Evolutionary conservation across 2,797 vertebrate genomes (phyloP), one percentile per base, ranked within the genome.

Genomic region (Rhynchotus rufescens): DNA sequence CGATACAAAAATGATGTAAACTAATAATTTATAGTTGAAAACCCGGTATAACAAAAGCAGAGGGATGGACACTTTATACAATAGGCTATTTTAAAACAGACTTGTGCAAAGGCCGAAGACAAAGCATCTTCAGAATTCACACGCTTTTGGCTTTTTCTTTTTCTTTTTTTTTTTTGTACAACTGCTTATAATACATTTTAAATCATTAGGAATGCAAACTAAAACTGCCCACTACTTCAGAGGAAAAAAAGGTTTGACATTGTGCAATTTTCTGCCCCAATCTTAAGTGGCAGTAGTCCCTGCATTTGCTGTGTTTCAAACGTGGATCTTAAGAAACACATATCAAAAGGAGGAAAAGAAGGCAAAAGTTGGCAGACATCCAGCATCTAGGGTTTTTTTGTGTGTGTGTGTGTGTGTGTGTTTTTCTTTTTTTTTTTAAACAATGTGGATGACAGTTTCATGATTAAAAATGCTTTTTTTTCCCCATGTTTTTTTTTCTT

Each of bases 221-320:
- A 95, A 92, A 97, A 96, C 91, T 95, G 97, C 95, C 90, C 90
- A 62, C 95, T 94, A 95, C 96, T 96, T 95, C 95, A 94, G 89
- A 97, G 96, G 94, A 96, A 92, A 88, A 96, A 92, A 95, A 91
- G 92, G 81, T 97, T 93, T 95, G 97, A 98, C 96, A 96, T 97
- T 98, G 98, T 99, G 98, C 98, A 98, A 98, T 98, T 98, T 97
- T 97, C 98, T 98, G 98, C 98, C 98, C 97, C 98, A 93, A 93
- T 97, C 98, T 97, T 98, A 98, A 98, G 98, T 97, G 98, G 98
- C 98, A 98, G 98, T 94, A 98, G 98, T 98, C 98, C 98, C 98
- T 98, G 98, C 98, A 97, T 98, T 98, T 93, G 94, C 92, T 98
- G 96, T 97, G 97, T 98, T 98, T 97, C 95, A 94, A 97, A 97